Evolutionary conservation across 1,140 invertebrate genomes (phyloP).

Genomic region (Eriosoma lanigerum): DNA sequence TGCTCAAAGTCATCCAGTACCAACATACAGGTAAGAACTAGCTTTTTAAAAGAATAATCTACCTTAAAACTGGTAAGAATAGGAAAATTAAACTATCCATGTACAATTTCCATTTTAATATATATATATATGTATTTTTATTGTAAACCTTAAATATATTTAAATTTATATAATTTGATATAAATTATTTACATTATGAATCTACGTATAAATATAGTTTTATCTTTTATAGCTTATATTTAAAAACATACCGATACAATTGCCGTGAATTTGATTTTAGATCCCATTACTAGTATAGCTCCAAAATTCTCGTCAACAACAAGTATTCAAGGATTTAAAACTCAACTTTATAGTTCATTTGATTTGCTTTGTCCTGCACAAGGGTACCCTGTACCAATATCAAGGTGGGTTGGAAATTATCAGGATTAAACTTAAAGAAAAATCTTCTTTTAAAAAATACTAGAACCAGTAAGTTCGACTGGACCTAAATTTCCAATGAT

Average conservation of each 20-base stretch:
- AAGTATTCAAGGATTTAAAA: slow-evolving; percentile 56
- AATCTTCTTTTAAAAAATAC: background rate
- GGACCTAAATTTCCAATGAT: slow-evolving; percentile 61
- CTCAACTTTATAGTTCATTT: slow-evolving; percentile 63
- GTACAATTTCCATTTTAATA: background rate
- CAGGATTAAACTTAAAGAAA: background rate
- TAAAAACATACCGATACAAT: background rate
- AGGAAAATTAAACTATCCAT: background rate
- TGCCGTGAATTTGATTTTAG: slow-evolving; percentile 58
- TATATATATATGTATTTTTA: background rate
- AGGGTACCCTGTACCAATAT: slow-evolving; percentile 69
- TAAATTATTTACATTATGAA: no score
- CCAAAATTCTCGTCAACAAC: slow-evolving; percentile 60
- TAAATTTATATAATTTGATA: no score
- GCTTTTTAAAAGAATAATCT: background rate
- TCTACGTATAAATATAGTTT: no score
- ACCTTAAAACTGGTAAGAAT: background rate
- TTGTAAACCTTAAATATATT: background rate
- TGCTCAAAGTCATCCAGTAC: slow-evolving; percentile 69
- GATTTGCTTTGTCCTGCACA: slow-evolving; percentile 67
- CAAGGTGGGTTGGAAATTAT: slow-evolving; percentile 64
- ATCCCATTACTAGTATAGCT: slow-evolving; percentile 67
- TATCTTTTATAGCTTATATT: no score
- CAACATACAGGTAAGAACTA: slow-evolving; percentile 61
- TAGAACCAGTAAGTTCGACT: slow-evolving; percentile 68